Evolutionary conservation across 2,888 invertebrate genomes (phyloP), one percentile per base, ranked within the genome.

Genomic region (Amphimallon solstitiale): DNA sequence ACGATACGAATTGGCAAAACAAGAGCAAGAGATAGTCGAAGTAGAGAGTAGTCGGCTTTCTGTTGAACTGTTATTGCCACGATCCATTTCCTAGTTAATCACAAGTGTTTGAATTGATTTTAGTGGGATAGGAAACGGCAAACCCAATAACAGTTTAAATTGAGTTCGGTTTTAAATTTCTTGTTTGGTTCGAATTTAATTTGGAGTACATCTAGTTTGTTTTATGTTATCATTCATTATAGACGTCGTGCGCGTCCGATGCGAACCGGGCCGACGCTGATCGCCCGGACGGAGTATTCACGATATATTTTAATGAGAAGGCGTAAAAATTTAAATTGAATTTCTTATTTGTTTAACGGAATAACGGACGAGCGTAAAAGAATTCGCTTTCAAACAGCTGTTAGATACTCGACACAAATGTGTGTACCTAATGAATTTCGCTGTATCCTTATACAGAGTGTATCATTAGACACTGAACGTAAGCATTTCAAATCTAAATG

Each of bases 51-150:
- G 46, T 46, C 34, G 46, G 60, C 60, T 67, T 65, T 67, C 70
- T 63, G 63, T 65, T 67, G 67, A 65, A 71, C 67, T 70, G 70
- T 71, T 71, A 68, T 69, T 68, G 68, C 66, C 65, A 59, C 71
- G 69, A 71, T 71, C 71, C 69, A 71, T 71, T 71, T 71, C 68
- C 71, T 66, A 71, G 70, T 71, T 71, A 71, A 71, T 71, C 71
- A 70, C 70, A 68, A 70, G 68, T 70, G 70, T 71, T 71, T 67
- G 66, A 68, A 70, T 71, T 70, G 70, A 71, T 71, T 71, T 71
- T 67, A 62, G 56, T 54, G 67, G 69, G 67, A 70, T 68, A 60
- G 67, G 70, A 68, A 29, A 70, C 67, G 65, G 68, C 68, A 69
- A 69, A 69, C 67, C 65, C 70, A 69, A 70, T 71, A 71, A 69